These are phyloP conservation scores for Mesopsocus fuscifrons DNA, from an alignment of 2,888 invertebrate species.

Conservation along the genomic window DNA sequence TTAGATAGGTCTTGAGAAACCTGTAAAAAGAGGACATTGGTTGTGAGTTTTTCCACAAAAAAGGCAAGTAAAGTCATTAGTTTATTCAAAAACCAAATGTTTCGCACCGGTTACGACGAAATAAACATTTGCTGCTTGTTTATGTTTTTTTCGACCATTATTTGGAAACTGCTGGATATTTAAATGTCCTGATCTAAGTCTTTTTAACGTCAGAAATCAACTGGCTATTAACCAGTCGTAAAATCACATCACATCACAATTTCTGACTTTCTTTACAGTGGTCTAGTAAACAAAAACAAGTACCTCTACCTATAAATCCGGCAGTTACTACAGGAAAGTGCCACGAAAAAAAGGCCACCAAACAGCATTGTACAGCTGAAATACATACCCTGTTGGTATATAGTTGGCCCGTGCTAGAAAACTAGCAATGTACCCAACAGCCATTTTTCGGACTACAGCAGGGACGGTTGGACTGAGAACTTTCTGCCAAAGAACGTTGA, in stretches of 20 bases:
- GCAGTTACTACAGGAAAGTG: no score
- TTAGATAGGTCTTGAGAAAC: conserved; percentile 40
- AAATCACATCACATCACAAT: not conserved
- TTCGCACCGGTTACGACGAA: not conserved
- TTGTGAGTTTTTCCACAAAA: not conserved
- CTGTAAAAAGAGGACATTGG: conserved; percentile 26
- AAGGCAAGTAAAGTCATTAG: conserved; percentile 2
- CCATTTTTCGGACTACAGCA: conserved; percentile 41
- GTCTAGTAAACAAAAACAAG: not conserved
- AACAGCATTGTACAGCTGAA: no score
- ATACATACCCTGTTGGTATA: conserved; percentile 38
- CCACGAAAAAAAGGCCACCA: no score
- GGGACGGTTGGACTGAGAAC: conserved; percentile 44
- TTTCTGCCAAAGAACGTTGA: conserved; percentile 53
- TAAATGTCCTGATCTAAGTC: no score
- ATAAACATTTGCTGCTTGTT: not conserved
- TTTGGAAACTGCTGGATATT: no score
- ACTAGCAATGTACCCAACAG: conserved; percentile 57
- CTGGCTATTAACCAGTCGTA: not conserved
- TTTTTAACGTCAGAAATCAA: not conserved
- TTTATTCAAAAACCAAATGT: no score
- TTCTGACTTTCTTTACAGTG: not conserved
- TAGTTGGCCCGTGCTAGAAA: conserved; percentile 48
- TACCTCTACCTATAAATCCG: no score
- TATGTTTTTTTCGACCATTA: not conserved